These are phyloP conservation scores for Drosophila oshimai DNA, from an alignment of 1,140 invertebrate species.

Conservation along the genomic window DNA sequence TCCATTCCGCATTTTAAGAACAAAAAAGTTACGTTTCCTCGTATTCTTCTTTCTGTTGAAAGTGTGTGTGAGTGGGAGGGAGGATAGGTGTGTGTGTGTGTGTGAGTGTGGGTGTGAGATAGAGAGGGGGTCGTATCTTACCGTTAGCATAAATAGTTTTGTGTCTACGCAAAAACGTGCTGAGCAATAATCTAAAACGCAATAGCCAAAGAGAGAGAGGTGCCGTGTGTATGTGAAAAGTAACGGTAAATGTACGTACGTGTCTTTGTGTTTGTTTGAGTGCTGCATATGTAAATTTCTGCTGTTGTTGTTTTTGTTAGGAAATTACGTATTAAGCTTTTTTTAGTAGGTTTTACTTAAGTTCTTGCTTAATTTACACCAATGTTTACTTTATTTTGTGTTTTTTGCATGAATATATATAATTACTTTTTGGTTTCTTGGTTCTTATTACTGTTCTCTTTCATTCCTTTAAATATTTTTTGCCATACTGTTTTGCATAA, in stretches of 20 bases:
- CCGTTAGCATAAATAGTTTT: conserved; percentile 64
- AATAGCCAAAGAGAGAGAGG: conserved; percentile 39
- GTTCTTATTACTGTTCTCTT: conserved; percentile 17
- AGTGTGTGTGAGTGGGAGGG: conserved; percentile 5
- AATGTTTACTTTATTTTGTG: conserved; percentile 53
- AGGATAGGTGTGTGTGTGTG: neutral
- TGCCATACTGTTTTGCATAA: conserved; percentile 8
- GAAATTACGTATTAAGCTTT: conserved; percentile 72
- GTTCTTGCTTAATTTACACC: conserved; percentile 43
- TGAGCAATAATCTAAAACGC: conserved; percentile 65
- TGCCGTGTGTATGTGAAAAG: conserved; percentile 55
- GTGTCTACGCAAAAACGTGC: conserved; percentile 63
- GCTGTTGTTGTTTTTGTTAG: conserved; percentile 43
- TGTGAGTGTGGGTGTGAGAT: neutral
- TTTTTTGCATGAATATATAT: conserved; percentile 38
- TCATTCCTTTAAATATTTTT: conserved; percentile 4
- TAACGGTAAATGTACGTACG: conserved; percentile 46
- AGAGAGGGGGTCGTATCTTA: conserved; percentile 27
- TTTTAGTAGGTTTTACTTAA: conserved; percentile 36
- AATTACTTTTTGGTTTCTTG: conserved; percentile 14
- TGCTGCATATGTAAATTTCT: conserved; percentile 9
- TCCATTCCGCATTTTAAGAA: conserved; percentile 21
- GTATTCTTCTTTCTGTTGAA: neutral
- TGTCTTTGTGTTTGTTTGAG: conserved; percentile 4
- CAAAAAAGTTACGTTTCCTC: conserved; percentile 32